Base-by-base conservation (phyloP, 1,140 invertebrate species). In the Glomeris maerens region DNA sequence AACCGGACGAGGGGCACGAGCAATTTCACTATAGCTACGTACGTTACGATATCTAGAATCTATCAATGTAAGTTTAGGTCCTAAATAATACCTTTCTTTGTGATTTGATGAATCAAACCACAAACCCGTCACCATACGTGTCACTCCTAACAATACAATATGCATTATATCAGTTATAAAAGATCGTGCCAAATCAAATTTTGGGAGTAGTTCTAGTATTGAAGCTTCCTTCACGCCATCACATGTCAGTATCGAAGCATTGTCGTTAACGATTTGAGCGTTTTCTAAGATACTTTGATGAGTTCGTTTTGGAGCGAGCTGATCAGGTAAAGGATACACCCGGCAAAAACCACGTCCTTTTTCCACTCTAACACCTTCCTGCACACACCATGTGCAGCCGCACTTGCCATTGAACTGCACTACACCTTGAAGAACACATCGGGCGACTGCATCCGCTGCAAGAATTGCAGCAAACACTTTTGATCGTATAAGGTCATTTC, bases 161-260 rank as follows among this genome's bases (percentile, higher is more conserved):
- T 64, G 63, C 60, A 63, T 62, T 56, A 59, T 58, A 41, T 64
- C 63, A 3, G 49, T 52, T n/a, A 42, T 53, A n/a, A 64, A 40
- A 49, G 49, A 52, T 7, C 31, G 0, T 39, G 61, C 52, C 13
- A 60, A 56, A 46, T 63, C 50, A 49, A 61, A 61, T n/a, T 45
- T 41, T 17, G 56, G 49, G 20, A 61, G 55, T 44, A 56, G 45
- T 42, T 36, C 52, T 27, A 60, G 49, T 21, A 54, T 50, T 14
- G 57, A 61, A 23, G 48, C n/a, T 1, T 40, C 38, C 45, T 52
- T 53, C 2, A 51, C 29, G 13, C 41, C 48, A 22, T 42, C 26
- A 4, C 36, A 26, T 46, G 26, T 10, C 2, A 44, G 45, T 40
- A 52, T 49, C 2, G 38, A 5, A 38, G 54, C 20, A 2, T 49